These are phyloP conservation scores for Acridotheres tristis DNA, from an alignment of 2,797 vertebrate genomes.

Conservation along the genomic window DNA sequence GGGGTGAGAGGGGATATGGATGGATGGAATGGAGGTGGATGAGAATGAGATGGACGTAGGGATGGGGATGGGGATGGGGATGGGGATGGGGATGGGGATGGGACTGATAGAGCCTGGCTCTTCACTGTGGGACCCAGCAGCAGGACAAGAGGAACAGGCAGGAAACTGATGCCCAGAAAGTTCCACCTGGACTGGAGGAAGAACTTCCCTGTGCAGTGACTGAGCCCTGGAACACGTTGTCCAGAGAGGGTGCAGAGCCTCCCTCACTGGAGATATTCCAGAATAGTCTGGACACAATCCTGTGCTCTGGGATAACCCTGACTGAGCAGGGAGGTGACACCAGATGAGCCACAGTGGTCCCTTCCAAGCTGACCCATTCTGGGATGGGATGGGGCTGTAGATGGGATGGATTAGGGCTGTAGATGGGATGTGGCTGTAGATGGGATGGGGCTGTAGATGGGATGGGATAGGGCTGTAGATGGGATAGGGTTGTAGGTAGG, in stretches of 20 bases:
- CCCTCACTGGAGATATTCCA: background rate
- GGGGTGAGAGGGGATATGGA: background rate
- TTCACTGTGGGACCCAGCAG: fast-evolving
- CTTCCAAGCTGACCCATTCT: no score
- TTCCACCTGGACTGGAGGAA: background rate
- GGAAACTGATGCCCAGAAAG: background rate
- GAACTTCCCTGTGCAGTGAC: background rate
- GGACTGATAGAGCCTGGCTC: background rate
- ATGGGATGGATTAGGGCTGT: no score
- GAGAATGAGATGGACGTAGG: background rate
- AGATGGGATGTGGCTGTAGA: no score
- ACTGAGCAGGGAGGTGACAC: no score
- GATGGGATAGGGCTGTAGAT: background rate
- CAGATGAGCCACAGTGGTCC: no score
- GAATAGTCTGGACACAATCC: background rate
- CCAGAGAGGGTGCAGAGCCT: background rate
- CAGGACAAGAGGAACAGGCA: background rate
- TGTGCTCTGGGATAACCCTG: background rate
- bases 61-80: background rate
- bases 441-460: no score
- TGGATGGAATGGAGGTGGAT: background rate
- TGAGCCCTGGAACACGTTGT: background rate
- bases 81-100: background rate
- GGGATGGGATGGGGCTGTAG: no score
- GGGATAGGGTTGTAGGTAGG: no score